phyloP scores from a whole-genome alignment of 1,140 invertebrate genomes.

The Antheraea pernyi region DNA sequence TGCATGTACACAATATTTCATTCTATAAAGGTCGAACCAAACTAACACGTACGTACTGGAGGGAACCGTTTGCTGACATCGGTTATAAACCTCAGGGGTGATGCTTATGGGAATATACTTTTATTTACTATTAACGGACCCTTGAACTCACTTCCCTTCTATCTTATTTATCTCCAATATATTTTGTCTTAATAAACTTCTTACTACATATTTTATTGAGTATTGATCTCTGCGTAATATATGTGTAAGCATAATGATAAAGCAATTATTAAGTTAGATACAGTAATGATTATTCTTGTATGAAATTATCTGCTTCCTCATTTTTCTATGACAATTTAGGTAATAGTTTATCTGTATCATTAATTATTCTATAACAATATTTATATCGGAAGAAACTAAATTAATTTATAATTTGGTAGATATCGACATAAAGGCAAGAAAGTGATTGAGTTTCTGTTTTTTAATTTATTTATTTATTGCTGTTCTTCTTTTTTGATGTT shows the following conservation, averaged over 20 bases:
- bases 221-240: not conserved
- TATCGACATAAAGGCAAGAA: too few relatives aligned
- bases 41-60: not conserved
- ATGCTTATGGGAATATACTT: conserved; percentile 5
- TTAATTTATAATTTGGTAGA: too few relatives aligned
- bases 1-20: not conserved
- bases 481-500: too few relatives aligned
- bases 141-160: not conserved
- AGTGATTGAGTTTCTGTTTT: too few relatives aligned
- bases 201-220: not conserved
- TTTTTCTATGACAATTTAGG: too few relatives aligned
- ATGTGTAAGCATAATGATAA: not conserved
- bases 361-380: too few relatives aligned
- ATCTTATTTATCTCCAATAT: not conserved
- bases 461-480: too few relatives aligned
- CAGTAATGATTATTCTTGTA: too few relatives aligned
- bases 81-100: conserved; percentile 1
- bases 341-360: too few relatives aligned
- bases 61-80: not conserved
- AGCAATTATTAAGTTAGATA: not conserved
- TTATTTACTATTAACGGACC: conserved; percentile 4
- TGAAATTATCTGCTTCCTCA: too few relatives aligned
- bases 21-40: not conserved
- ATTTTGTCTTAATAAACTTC: not conserved
- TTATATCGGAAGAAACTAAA: too few relatives aligned